phyloP scores from a whole-genome alignment of 2,888 invertebrate species.

The Chymomyza amoena region DNA sequence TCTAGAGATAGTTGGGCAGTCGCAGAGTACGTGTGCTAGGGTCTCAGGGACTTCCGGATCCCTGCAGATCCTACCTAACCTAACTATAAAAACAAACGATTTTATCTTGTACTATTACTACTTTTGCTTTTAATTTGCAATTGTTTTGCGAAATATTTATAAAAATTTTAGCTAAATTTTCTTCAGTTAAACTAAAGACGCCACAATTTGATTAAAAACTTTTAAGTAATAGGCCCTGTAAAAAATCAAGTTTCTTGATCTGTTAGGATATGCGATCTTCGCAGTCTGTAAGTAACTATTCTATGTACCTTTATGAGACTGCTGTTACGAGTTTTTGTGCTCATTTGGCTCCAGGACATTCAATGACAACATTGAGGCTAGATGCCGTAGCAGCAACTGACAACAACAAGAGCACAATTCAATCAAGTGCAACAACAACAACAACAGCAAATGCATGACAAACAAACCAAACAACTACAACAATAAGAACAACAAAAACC shows the following conservation, averaged over 20 bases:
- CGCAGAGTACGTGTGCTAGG: no score
- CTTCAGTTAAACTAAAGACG: no score
- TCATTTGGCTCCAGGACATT: slow-evolving; percentile 38
- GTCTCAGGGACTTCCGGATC: no score
- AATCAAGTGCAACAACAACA: slow-evolving; percentile 51
- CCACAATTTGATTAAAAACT: no score
- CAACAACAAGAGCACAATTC: slow-evolving; percentile 65
- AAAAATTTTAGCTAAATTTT: no score
- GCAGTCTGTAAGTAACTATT: not conserved
- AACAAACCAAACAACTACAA: slow-evolving; percentile 19
- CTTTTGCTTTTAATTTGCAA: no score
- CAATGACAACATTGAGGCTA: slow-evolving; percentile 28
- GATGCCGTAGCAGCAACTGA: not conserved
- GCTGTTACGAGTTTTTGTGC: not conserved
- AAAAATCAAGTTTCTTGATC: not conserved
- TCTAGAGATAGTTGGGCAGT: no score
- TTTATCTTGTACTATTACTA: no score
- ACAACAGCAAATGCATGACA: slow-evolving; percentile 3
- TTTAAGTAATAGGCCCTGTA: no score
- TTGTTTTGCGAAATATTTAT: no score
- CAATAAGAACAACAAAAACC: not conserved
- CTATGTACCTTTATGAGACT: not conserved
- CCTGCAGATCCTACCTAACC: no score
- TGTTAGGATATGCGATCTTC: not conserved
- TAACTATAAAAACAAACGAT: no score